Conservation (phyloP, 2,797 vertebrate genomes). For the Sarcoramphus papa region DNA sequence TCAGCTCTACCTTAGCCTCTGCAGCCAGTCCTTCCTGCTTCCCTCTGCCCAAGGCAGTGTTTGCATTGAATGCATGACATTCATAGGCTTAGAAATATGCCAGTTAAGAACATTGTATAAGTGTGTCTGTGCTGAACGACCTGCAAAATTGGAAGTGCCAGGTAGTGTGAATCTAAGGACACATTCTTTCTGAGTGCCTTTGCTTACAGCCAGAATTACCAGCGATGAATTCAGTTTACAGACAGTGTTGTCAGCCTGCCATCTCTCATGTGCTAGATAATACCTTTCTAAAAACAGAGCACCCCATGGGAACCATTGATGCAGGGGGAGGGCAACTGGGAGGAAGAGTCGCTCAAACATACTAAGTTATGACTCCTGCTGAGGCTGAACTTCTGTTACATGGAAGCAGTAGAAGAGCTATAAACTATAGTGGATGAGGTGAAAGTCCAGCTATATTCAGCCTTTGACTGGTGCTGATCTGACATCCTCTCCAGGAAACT, state of each 20-base stretch:
- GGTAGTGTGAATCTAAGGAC: not conserved
- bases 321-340: not conserved
- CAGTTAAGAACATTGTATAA: not conserved
- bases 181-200: not conserved
- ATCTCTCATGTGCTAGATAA: not conserved
- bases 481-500: conserved; percentile 70
- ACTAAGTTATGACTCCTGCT: not conserved
- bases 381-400: not conserved
- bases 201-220: not conserved
- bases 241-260: not conserved
- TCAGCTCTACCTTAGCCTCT: not conserved
- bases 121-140: not conserved
- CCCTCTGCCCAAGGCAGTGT: not conserved
- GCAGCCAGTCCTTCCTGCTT: not conserved
- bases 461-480: not conserved
- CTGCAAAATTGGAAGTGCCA: not conserved
- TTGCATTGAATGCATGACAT: not conserved
- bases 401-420: not conserved
- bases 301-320: not conserved
- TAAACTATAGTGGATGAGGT: not conserved
- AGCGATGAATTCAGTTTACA: not conserved
- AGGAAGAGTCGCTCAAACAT: not conserved
- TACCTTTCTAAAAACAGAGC: not conserved
- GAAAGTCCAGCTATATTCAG: not conserved
- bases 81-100: not conserved